Evolutionary conservation across 2,888 invertebrate species (phyloP), one percentile per base, ranked within the genome.

Genomic region (Tortrix viridana): DNA sequence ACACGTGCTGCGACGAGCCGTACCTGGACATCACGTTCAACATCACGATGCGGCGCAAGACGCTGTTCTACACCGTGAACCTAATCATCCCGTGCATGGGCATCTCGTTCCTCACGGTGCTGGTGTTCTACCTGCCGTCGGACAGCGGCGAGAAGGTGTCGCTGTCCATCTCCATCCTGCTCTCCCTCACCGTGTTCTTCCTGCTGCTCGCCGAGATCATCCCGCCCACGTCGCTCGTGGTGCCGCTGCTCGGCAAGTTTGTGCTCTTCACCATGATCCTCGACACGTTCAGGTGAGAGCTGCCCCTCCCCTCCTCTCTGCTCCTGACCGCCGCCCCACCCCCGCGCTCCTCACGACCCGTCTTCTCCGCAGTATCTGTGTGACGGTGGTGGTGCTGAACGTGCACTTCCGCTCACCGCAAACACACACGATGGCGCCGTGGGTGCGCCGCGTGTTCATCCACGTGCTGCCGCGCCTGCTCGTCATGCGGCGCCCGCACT

Each of bases 111-210:
- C 95, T 99, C 82, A 98, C 98, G 74, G 97, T 98, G 79, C 95
- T 99, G 81, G 98, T 98, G 80, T 99, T 98, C 94, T 98, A 98
- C 92, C 93, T 99, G 86, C 99, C 98, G 72, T 98, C 98, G 71
- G 98, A 99, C 93, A 97, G 97, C 88, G 98, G 99, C 79, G 99
- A 99, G 93, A 99, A 99, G 93, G 98, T 99, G 90, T 98, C 98
- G 86, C 95, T 99, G 85, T 98, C 98, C 80, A 97, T 98, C 91
- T 97, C 97, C 82, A 98, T 98, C 91, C 94, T 98, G 84, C 95
- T 98, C 87, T 98, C 98, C 83, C 95, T 98, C 88, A 98, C 98
- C 88, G 98, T 98, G 95, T 98, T 98, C 95, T 98, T 98, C 95
- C 94, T 98, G 89, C 95, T 98, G 88, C 97, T 91, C 70, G 91